These are phyloP conservation scores for Corvus hawaiiensis DNA, from an alignment of 2,113 vertebrate species.

Conservation along the genomic window DNA sequence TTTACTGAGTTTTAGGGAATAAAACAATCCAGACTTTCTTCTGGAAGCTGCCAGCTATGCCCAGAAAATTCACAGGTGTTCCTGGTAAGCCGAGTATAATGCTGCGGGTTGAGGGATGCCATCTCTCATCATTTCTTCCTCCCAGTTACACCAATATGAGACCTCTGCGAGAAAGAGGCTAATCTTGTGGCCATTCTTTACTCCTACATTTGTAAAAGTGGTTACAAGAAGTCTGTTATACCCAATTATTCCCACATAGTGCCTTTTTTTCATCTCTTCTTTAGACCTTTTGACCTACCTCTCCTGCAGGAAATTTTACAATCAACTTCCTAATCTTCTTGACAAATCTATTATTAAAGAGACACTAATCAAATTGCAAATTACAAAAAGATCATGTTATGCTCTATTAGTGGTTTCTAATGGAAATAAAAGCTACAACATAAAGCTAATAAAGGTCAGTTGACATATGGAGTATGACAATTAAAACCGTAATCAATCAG, in stretches of 20 bases:
- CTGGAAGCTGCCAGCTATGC: neutral
- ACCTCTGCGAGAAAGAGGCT: neutral
- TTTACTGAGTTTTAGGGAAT: neutral
- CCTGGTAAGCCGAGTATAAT: neutral
- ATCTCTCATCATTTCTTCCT: neutral
- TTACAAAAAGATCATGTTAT: neutral
- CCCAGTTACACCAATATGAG: neutral
- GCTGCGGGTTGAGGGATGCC: neutral
- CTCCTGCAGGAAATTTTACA: constrained; percentile 26
- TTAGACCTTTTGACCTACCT: constrained; percentile 8
- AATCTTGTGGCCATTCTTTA: neutral
- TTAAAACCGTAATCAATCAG: neutral
- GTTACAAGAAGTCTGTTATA: neutral
- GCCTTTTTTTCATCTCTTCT: neutral
- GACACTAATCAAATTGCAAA: constrained; percentile 35
- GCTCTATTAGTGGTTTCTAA: constrained; percentile 10
- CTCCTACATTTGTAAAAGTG: neutral
- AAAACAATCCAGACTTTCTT: neutral
- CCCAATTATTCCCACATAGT: neutral
- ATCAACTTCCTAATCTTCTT: neutral
- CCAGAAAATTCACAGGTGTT: fast-evolving
- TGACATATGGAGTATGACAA: neutral
- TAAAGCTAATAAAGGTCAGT: neutral
- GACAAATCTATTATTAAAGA: constrained; percentile 23
- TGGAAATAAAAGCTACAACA: constrained; percentile 10